Base-by-base conservation (phyloP, 2,113 vertebrate species). In the Podocnemis expansa region DNA sequence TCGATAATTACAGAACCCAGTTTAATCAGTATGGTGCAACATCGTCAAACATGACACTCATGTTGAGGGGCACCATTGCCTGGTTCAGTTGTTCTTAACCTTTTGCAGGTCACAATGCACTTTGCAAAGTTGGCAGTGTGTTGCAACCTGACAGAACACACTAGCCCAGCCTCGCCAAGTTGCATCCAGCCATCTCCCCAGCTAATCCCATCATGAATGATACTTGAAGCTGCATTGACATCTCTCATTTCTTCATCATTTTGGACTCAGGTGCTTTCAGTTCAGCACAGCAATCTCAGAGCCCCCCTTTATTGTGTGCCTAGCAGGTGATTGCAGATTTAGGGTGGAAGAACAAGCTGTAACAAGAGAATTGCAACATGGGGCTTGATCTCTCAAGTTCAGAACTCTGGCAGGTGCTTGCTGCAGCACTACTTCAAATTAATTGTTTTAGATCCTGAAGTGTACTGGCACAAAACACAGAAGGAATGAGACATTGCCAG, bases 401-500 rank as follows among this genome's bases (percentile, higher is more conserved):
- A 90, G 51, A 80, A 88, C 88, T n/a, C 29, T 96, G 93, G 93
- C 89, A 90, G 2, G 34, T 55, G 25, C 31, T 96, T 88, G 19
- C 55, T 88, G 81, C 85, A 80, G 58, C 70, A 25, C 51, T 93
- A 45, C 51, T 96, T 22, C 70, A 94, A 95, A 95, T 93, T 91
- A 95, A 97, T 98, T 89, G 67, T 95, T 96, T 83, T 89, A 75
- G 80, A 91, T 78, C 51, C 54, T 80, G 17, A 25, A 93, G 31
- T 80, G 45, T 87, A 84, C 84, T 90, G 92, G 92, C 87, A 75
- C 22, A 29, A 60, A 17, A 38, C 51, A 2, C 19, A 87, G 84
- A 75, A 78, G 10, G 43, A 89, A 34, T 27, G 34, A 93, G 49
- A 19, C 0, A 0, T 58, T 88, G 76, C 93, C 90, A 82, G 43